Conservation (phyloP, 37 sponge, comb jelly and placozoan species). For the Halisarca cf. caerulea region DNA sequence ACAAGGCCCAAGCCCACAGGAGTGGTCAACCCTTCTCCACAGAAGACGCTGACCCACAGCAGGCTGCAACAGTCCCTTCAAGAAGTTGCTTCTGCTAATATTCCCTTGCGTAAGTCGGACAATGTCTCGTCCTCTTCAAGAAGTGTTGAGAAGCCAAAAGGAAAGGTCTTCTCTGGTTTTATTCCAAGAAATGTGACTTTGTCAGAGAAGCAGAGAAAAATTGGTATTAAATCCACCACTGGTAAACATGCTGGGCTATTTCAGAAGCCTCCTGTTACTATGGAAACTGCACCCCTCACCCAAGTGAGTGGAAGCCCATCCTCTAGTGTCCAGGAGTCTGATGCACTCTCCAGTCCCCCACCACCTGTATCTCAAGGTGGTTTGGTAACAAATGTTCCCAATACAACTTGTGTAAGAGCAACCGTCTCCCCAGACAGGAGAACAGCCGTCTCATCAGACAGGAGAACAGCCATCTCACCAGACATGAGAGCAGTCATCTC, state of each 20-base stretch:
- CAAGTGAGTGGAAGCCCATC: no score
- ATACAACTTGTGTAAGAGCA: background rate
- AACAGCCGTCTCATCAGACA: background rate
- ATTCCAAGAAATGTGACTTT: slow-evolving; percentile 12
- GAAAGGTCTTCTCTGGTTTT: background rate
- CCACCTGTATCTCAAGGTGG: no score
- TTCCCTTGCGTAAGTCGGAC: slow-evolving; percentile 36
- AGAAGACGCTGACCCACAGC: background rate
- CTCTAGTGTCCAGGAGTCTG: no score
- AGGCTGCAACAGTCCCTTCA: background rate
- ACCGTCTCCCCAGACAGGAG: background rate
- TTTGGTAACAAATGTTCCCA: no score
- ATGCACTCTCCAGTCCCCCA: background rate
- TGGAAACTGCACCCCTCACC: background rate
- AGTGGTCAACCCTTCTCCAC: slow-evolving; percentile 61
- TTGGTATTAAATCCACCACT: background rate
- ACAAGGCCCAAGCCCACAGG: slow-evolving; percentile 49
- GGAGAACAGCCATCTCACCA: background rate
- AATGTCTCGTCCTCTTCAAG: no score
- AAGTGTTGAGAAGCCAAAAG: background rate
- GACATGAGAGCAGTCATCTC: background rate
- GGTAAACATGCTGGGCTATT: no score
- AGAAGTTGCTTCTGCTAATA: background rate
- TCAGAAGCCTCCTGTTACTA: background rate
- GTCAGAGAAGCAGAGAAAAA: slow-evolving; percentile 22